Percentiles rank a stretch among this genome's conserved stretches.
Conservation (phyloP, 2,888 invertebrate genomes). For the Eurytoma adleriae region DNA sequence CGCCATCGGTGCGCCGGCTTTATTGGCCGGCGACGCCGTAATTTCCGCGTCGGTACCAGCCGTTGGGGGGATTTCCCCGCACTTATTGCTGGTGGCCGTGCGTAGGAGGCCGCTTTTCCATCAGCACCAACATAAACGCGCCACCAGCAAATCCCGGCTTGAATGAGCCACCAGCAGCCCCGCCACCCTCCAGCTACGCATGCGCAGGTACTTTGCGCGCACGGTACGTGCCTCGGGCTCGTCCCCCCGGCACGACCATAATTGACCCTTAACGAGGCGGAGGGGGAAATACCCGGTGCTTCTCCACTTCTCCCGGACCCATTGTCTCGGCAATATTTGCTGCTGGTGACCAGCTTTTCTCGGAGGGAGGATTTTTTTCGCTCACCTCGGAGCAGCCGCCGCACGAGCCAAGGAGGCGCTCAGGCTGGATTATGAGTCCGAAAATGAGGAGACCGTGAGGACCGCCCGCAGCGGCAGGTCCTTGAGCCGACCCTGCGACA, state of each 20-base stretch:
- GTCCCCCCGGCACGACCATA: too few species aligned
- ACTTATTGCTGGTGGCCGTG: conserved; percentile 30
- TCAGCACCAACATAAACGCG: conserved; percentile 10
- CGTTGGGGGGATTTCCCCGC: conserved; percentile 11
- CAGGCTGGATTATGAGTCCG: conserved; percentile 6
- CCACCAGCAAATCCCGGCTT: conserved; percentile 36
- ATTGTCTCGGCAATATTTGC: conserved; percentile 10
- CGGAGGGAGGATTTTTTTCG: conserved; percentile 13
- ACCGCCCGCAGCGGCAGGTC: conserved; percentile 40
- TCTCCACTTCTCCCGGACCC: background rate
- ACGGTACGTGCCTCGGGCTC: conserved; percentile 17
- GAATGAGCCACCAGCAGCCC: conserved; percentile 31
- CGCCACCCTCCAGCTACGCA: background rate
- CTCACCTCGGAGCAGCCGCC: background rate
- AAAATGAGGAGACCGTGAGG: background rate
- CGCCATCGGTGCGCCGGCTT: too few species aligned
- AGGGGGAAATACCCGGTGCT: too few species aligned
- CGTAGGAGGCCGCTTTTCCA: conserved; percentile 30
- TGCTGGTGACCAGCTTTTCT: conserved; percentile 14
- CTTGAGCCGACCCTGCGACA: conserved; percentile 29
- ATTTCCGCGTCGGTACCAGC: conserved; percentile 2
- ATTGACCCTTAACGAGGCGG: too few species aligned
- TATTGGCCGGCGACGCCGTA: background rate
- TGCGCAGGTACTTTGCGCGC: too few species aligned
- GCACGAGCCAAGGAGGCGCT: conserved; percentile 20